A percentile compares a stretch with the other conserved stretches of the same genome.
Conservation (phyloP, 2,888 invertebrate genomes). For the Chaitophorus viminalis region DNA sequence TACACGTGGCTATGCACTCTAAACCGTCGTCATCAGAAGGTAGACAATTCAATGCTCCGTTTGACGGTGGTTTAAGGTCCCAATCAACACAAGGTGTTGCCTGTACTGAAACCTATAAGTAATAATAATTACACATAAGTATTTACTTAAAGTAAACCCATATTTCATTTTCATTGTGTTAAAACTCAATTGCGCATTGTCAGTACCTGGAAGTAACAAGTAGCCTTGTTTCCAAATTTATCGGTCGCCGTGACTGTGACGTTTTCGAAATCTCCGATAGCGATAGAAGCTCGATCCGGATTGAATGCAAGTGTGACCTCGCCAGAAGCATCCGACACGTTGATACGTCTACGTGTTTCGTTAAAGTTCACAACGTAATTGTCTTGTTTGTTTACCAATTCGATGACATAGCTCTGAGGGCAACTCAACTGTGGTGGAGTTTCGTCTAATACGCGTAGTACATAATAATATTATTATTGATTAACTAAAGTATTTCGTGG, state of each 20-base stretch:
- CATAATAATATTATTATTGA: background rate
- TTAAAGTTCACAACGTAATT: conserved; percentile 92
- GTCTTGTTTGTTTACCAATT: conserved; percentile 88
- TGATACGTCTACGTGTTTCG: conserved; percentile 84
- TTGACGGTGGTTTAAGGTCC: conserved; percentile 89
- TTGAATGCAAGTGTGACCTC: conserved; percentile 84
- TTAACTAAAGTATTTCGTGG: background rate
- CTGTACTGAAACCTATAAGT: conserved; percentile 80
- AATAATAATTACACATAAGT: background rate
- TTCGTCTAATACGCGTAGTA: conserved; percentile 72
- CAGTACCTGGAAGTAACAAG: conserved; percentile 88
- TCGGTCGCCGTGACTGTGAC: conserved; percentile 91
- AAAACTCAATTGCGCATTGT: background rate
- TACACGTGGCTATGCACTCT: conserved; percentile 90
- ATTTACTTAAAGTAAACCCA: background rate
- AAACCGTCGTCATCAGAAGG: conserved; percentile 83
- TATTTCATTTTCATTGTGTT: too few species aligned
- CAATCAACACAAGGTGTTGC: conserved; percentile 94
- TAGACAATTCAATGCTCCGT: conserved; percentile 87
- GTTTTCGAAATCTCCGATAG: conserved; percentile 88
- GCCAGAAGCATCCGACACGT: conserved; percentile 87
- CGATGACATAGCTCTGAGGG: conserved; percentile 93
- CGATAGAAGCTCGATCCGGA: conserved; percentile 85
- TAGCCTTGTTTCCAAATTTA: conserved; percentile 86
- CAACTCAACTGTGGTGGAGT: conserved; percentile 90